These are phyloP conservation scores for Terrapene triunguis DNA, from an alignment of 2,113 vertebrate genomes.

Conservation along the genomic window DNA sequence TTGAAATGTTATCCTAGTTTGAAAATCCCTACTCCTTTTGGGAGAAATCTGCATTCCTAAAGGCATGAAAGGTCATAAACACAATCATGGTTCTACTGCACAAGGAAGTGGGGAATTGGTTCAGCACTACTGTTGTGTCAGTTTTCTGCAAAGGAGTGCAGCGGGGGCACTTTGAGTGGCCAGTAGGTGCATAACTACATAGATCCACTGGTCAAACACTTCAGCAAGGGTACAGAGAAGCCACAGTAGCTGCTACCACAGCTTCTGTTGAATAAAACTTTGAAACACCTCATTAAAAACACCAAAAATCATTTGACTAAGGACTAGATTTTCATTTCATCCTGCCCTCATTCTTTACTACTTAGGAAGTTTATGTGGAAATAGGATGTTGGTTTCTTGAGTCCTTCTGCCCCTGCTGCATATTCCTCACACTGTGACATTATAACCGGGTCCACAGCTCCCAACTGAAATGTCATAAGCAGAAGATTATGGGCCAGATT, in stretches of 20 bases:
- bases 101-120: neutral
- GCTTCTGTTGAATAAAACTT: neutral
- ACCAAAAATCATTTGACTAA: neutral
- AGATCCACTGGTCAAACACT: neutral
- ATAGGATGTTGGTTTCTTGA: neutral
- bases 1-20: neutral
- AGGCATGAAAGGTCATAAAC: neutral
- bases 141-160: neutral
- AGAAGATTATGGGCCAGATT: neutral
- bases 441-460: neutral
- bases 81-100: neutral
- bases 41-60: neutral
- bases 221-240: neutral
- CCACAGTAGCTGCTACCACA: neutral
- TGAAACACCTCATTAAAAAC: neutral
- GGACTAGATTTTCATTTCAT: neutral
- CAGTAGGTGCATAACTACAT: neutral
- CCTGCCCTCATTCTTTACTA: neutral
- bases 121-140: no score
- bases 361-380: neutral
- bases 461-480: neutral
- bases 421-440: neutral
- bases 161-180: no score
- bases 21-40: neutral
- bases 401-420: neutral